Base-by-base conservation (phyloP, 2,797 vertebrate genomes). In the Acipenser ruthenus region DNA sequence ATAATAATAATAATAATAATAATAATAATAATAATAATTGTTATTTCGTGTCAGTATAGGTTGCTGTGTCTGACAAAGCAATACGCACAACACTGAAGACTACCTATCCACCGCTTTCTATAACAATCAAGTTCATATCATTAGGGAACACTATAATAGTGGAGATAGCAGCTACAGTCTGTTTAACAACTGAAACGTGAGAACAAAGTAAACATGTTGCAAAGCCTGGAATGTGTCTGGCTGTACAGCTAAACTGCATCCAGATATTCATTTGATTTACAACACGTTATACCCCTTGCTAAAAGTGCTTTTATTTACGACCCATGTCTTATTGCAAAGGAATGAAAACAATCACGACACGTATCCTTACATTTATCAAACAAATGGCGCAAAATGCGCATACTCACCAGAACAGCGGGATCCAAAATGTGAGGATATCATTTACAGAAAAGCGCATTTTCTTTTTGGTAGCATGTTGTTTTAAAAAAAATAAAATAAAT, bases 351-450 rank as follows among this genome's bases (percentile, higher is more conserved):
- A 52, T 37, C 67, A 65, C 53, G 66, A 48, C 64, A 65, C 59
- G 53, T 67, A 66, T 69, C 13, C 15, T 23, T 65, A 12, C 53
- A 55, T 67, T 68, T 47, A 67, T 65, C 11, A 65, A 18, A 65
- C 67, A 69, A 74, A 80, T 67, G 61, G 75, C 66, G n/a, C 8
- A 75, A 81, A 87, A 80, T 72, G 67, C 72, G 69, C 78, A 76
- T 71, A 87, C 89, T 90, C 73, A 91, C 89, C 82, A 50, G 74
- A 66, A 59, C 55, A 59, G 71, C 65, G 70, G 73, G 70, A 67
- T 83, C 82, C 77, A 71, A 53, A 75, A 56, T 68, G 61, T 65
- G 68, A 66, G 69, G 69, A 37, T 63, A 15, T 50, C 50, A 69
- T 62, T 64, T 53, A 70, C 18, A 23, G 70, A 66, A 37, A 68